A percentile compares a stretch with the other conserved stretches of the same genome.
Evolutionary conservation across 1,140 invertebrate species (phyloP).

Genomic region (Panagrolaimus sp.): DNA sequence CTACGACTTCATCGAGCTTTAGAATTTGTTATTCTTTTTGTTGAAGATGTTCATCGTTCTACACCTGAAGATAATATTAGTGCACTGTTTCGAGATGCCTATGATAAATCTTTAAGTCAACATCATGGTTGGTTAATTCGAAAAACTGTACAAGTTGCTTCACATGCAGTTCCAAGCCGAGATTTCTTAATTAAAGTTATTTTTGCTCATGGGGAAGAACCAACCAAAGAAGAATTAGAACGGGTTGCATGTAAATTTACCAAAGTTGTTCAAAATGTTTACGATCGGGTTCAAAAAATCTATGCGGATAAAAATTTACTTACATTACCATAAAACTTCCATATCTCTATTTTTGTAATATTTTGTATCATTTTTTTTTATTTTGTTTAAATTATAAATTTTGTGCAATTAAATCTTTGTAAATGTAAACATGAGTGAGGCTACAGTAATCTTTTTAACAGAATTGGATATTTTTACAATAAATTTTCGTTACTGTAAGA

Average conservation of each 20-base stretch:
- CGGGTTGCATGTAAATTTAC: constrained; percentile 12
- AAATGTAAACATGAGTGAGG: no score
- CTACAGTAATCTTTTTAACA: no score
- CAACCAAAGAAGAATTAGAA: not conserved
- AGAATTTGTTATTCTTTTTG: constrained; percentile 26
- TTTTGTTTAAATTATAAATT: no score
- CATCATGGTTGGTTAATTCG: constrained; percentile 29
- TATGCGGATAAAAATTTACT: constrained; percentile 7
- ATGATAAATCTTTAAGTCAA: constrained; percentile 23
- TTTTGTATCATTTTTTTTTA: no score
- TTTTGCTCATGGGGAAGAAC: constrained; percentile 18
- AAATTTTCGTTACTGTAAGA: no score
- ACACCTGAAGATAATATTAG: not conserved
- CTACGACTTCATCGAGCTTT: constrained; percentile 26
- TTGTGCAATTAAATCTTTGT: no score
- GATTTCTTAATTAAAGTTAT: constrained; percentile 22
- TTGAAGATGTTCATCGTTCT: constrained; percentile 9
- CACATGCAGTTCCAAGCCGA: constrained; percentile 9
- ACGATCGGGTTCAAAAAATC: constrained; percentile 18
- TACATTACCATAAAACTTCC: not conserved
- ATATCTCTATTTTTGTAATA: not conserved
- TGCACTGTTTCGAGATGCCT: constrained; percentile 15
- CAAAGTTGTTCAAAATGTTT: constrained; percentile 12
- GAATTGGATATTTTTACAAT: no score
- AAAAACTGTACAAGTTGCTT: constrained; percentile 23